Conservation (phyloP, 2,888 invertebrate species). For the Cremastobaeus sp. region DNA sequence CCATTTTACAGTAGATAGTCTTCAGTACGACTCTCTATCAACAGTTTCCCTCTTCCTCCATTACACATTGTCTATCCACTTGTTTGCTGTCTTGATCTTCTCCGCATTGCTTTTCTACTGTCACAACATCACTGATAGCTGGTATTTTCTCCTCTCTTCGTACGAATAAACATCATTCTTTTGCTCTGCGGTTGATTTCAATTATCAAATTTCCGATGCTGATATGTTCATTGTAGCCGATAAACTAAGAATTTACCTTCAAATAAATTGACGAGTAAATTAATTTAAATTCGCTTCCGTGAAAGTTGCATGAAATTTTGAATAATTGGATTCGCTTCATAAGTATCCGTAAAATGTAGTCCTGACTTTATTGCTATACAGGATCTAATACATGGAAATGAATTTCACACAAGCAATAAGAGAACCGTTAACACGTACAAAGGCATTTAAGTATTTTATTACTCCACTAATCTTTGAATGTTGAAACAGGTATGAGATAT, state of each 20-base stretch:
- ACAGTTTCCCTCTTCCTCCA: slow-evolving; percentile 30
- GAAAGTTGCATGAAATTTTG: too few species aligned
- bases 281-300: too few species aligned
- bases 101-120: slow-evolving; percentile 31
- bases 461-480: slow-evolving; percentile 3
- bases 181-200: background rate
- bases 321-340: too few species aligned
- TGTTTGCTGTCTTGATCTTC: slow-evolving; percentile 42
- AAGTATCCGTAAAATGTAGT: too few species aligned
- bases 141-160: slow-evolving; percentile 23
- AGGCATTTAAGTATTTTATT: slow-evolving; percentile 5
- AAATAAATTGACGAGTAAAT: too few species aligned
- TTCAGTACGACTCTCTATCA: slow-evolving; percentile 37
- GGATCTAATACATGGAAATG: background rate
- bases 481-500: slow-evolving; percentile 2
- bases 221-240: too few species aligned
- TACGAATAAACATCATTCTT: too few species aligned
- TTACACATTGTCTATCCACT: slow-evolving; percentile 46
- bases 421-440: background rate
- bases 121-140: slow-evolving; percentile 27
- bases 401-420: slow-evolving; percentile 5
- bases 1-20: slow-evolving; percentile 17
- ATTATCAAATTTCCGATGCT: background rate
- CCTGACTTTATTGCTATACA: too few species aligned
- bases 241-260: too few species aligned